Percentiles rank a stretch among this genome's conserved stretches.
These are phyloP conservation scores for Galagoides demidoff DNA, from an alignment of 2,797 vertebrate genomes.

Conservation along the genomic window DNA sequence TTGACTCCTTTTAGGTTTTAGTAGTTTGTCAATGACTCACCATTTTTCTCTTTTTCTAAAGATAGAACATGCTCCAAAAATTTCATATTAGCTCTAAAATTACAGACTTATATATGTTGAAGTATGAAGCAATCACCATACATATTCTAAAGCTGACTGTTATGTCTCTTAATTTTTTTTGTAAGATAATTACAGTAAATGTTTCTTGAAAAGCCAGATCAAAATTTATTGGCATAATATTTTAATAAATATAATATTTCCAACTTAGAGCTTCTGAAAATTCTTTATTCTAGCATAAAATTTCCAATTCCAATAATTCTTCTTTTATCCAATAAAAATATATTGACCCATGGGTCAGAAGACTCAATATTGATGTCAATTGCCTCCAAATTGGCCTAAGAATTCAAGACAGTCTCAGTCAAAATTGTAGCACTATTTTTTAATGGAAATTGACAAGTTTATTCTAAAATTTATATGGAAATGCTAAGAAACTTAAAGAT, in stretches of 20 bases:
- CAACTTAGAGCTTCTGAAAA: slow-evolving; percentile 6
- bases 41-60: neutral
- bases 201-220: slow-evolving; percentile 1
- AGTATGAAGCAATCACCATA: neutral
- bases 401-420: neutral
- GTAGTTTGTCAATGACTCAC: neutral
- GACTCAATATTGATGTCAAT: neutral
- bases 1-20: neutral
- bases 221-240: neutral
- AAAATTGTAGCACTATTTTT: neutral
- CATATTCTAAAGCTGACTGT: neutral
- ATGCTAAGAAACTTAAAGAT: neutral
- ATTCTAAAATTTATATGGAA: neutral
- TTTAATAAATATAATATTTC: slow-evolving; percentile 6
- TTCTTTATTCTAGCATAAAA: neutral
- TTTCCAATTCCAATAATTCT: neutral
- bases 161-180: neutral
- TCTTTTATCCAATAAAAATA: slow-evolving; percentile 37
- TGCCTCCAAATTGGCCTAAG: neutral
- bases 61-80: neutral
- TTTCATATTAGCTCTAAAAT: neutral
- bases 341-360: neutral
- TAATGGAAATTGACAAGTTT: neutral
- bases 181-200: neutral
- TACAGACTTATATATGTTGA: neutral